A percentile compares a stretch with the other conserved stretches of the same genome.
Evolutionary conservation across 2,888 invertebrate species (phyloP).

Genomic region (Spodoptera exigua): DNA sequence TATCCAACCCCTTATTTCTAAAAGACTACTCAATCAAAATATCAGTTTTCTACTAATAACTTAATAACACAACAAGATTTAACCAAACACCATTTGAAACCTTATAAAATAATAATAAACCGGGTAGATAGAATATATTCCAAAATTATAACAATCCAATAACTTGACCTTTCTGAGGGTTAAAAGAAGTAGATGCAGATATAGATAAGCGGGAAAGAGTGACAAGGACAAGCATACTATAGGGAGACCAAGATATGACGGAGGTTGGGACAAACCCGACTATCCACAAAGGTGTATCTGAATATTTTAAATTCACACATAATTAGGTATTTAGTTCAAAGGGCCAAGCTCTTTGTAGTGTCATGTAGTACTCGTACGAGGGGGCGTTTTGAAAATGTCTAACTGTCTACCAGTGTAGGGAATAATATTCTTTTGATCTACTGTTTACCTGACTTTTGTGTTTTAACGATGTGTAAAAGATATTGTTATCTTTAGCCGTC

Average conservation of each 20-base stretch:
- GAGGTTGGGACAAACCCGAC: background rate
- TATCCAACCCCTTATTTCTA: no score
- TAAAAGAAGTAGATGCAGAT: no score
- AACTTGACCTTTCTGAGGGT: no score
- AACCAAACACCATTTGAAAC: slow-evolving; percentile 1
- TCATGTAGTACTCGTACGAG: slow-evolving; percentile 23
- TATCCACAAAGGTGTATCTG: slow-evolving; percentile 3
- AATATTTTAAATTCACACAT: slow-evolving; percentile 41
- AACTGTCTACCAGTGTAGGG: slow-evolving; percentile 9
- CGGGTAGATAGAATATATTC: no score
- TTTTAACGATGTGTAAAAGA: slow-evolving; percentile 41
- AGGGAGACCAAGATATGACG: no score
- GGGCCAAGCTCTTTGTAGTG: slow-evolving; percentile 32
- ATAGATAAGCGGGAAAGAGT: no score
- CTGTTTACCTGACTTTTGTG: slow-evolving; percentile 28
- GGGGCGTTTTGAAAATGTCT: slow-evolving; percentile 12
- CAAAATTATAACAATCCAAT: no score
- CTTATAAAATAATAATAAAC: background rate
- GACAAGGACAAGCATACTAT: no score
- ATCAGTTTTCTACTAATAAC: no score
- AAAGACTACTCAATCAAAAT: no score
- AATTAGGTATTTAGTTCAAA: slow-evolving; percentile 47
- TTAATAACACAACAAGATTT: no score
- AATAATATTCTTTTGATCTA: slow-evolving; percentile 43
- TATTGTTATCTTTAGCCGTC: slow-evolving; percentile 23